Evolutionary conservation across 2,797 vertebrate species (phyloP).

Genomic region (Lindbergichthys nudifrons): DNA sequence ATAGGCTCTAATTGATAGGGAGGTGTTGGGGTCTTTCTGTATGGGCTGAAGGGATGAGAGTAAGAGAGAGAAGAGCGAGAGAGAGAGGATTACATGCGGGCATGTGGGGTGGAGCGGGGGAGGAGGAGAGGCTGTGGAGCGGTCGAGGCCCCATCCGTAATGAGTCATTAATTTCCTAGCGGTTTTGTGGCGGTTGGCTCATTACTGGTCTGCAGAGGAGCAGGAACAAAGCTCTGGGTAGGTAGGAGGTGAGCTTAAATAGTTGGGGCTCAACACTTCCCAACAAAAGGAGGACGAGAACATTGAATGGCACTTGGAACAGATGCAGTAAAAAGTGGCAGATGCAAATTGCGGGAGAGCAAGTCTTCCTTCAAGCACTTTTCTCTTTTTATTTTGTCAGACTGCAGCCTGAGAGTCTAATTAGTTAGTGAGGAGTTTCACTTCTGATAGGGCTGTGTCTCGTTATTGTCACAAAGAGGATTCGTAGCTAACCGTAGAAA

Average conservation of each 20-base stretch:
- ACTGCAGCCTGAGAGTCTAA: constrained; percentile 82
- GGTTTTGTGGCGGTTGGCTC: constrained; percentile 97
- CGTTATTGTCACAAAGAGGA: constrained; percentile 77
- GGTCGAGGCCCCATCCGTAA: constrained; percentile 93
- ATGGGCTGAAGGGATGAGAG: constrained; percentile 87
- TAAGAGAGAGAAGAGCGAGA: constrained; percentile 59
- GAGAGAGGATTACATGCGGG: constrained; percentile 74
- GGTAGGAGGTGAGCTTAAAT: constrained; percentile 99
- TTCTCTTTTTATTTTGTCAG: constrained; percentile 79
- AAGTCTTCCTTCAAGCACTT: constrained; percentile 84
- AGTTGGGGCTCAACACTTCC: constrained; percentile 90
- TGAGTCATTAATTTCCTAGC: constrained; percentile 98
- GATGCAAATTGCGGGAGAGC: constrained; percentile 85
- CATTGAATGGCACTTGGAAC: constrained; percentile 91
- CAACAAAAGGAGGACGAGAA: constrained; percentile 84
- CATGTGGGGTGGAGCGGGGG: constrained; percentile 73
- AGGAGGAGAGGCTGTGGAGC: constrained; percentile 88
- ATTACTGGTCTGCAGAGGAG: constrained; percentile 96
- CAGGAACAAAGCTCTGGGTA: constrained; percentile 92
- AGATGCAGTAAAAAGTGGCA: constrained; percentile 93
- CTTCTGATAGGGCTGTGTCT: constrained; percentile 78
- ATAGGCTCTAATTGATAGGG: constrained; percentile 99
- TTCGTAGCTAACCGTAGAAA: constrained; percentile 57
- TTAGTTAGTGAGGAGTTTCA: constrained; percentile 83
- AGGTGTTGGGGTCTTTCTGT: constrained; percentile 95